Evolutionary conservation across 1,140 invertebrate genomes (phyloP), one percentile per base, ranked within the genome.

Genomic region (Hestina assimilis): DNA sequence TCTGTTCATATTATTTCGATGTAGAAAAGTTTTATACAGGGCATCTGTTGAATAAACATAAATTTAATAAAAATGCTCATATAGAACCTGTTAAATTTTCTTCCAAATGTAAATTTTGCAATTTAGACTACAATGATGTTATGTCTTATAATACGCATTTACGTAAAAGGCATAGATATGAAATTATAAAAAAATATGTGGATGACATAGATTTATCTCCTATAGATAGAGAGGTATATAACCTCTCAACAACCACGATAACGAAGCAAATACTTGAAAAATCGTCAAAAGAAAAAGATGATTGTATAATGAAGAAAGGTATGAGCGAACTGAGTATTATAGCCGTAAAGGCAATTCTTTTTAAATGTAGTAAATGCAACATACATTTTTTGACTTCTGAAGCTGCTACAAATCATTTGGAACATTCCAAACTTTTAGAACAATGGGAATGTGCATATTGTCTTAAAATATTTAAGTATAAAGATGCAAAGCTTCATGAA

Each of bases 381-480:
- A 56, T 82, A 28, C 59, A 64, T 50, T 84, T 84, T 63, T 46
- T 82, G 42, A 64, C 70, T 31, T 48, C 57, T 14, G 45, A 66
- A 26, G 17, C 55, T 40, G 77, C 81, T 26, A 61, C 42, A 14
- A 58, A 70, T 41, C 82, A 85, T 59, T 29, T 24, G 21, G 35
- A 66, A 24, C 78, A 83, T 20, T 64, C 66, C 46, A 55, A 72
- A 62, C 52, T 70, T 29, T 59, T 69, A 23, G 59, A 66, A 41
- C 63, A 79, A 48, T 79, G 73, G 73, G 70, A 79, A 58, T 85
- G 82, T 60, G 15, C 11, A 8, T 57, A 57, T 23, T 85, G 82
- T 54, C 33, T 63, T 3, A 53, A 35, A 54, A 58, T 71, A 26
- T 79, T 85, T 43, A 79, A 78, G 50, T 66, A 66, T 41, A 61